Evolutionary conservation across 1,140 invertebrate genomes (phyloP).

Genomic region (Zophobas atratus): DNA sequence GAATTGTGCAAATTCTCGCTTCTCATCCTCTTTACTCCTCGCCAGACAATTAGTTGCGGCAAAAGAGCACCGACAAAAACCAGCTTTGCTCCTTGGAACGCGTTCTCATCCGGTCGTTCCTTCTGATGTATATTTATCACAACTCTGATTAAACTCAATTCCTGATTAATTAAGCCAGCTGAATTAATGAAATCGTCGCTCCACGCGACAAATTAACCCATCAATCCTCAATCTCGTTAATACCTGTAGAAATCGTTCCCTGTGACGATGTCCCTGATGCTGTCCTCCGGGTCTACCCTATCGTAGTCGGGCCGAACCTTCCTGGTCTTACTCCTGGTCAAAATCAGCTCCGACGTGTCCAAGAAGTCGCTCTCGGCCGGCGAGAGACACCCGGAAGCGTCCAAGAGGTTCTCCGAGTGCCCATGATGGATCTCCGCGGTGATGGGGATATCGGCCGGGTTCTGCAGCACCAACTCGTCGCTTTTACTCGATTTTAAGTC

Average conservation of each 20-base stretch:
- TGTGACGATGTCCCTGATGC: constrained; percentile 76
- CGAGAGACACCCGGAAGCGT: constrained; percentile 56
- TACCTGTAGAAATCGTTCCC: constrained; percentile 78
- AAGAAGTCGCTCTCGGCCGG: constrained; percentile 63
- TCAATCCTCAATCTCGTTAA: not conserved
- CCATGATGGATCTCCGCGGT: constrained; percentile 64
- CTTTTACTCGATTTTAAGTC: constrained; percentile 66
- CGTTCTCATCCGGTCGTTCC: too few species aligned
- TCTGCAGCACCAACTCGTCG: constrained; percentile 67
- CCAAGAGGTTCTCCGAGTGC: constrained; percentile 65
- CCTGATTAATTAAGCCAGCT: too few species aligned
- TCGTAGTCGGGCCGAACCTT: constrained; percentile 66
- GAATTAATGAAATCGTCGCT: not conserved
- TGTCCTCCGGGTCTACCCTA: constrained; percentile 75
- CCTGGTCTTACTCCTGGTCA: constrained; percentile 56
- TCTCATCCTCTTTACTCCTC: too few species aligned
- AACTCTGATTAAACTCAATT: too few species aligned
- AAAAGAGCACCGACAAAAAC: too few species aligned
- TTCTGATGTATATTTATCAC: too few species aligned
- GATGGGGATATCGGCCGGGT: constrained; percentile 62
- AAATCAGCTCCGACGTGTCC: constrained; percentile 60
- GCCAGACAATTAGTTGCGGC: too few species aligned
- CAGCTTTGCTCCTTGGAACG: too few species aligned
- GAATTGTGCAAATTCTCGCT: too few species aligned
- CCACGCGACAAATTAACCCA: not conserved